Percentiles rank a stretch among this genome's conserved stretches.
Evolutionary conservation across 2,888 invertebrate species (phyloP).

Genomic region (Drosophila conformis): DNA sequence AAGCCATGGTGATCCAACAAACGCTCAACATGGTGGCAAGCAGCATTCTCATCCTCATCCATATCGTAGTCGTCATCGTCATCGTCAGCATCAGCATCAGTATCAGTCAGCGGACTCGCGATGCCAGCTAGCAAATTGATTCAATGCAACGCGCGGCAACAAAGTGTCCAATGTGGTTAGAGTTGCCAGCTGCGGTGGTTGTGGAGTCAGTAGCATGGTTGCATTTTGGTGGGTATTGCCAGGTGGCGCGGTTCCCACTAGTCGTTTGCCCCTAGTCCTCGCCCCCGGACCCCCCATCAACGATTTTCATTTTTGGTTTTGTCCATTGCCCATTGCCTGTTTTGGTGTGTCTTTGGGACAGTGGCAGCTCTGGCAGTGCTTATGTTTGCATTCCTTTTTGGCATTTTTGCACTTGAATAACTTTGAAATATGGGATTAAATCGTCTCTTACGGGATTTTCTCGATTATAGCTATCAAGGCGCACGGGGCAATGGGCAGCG

Average conservation of each 20-base stretch:
- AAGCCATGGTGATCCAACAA: conserved; percentile 11
- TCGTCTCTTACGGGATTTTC: conserved; percentile 83
- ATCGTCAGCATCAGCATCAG: conserved; percentile 20
- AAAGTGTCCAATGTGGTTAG: conserved; percentile 61
- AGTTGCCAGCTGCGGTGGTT: conserved; percentile 32
- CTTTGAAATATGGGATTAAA: conserved; percentile 84
- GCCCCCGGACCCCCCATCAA: not conserved
- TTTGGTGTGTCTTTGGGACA: conserved; percentile 48
- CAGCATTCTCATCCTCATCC: conserved; percentile 1
- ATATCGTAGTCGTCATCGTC: conserved; percentile 2
- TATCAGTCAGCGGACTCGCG: conserved; percentile 50
- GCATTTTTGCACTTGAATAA: conserved; percentile 84
- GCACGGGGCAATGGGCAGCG: conserved; percentile 19
- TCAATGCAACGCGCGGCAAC: conserved; percentile 59
- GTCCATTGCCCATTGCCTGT: conserved; percentile 21
- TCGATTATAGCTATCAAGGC: conserved; percentile 82
- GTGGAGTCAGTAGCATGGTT: conserved; percentile 16
- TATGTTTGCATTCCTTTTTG: conserved; percentile 81
- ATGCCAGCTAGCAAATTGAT: conserved; percentile 57
- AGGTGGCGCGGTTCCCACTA: conserved; percentile 70
- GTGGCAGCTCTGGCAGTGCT: conserved; percentile 68
- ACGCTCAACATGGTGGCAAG: conserved; percentile 6
- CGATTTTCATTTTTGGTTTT: conserved; percentile 23
- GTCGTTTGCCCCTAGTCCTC: conserved; percentile 12
- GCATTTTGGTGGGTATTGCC: conserved; percentile 53